Base-by-base conservation (phyloP, 2,797 vertebrate genomes). In the Echeneis naucrates region DNA sequence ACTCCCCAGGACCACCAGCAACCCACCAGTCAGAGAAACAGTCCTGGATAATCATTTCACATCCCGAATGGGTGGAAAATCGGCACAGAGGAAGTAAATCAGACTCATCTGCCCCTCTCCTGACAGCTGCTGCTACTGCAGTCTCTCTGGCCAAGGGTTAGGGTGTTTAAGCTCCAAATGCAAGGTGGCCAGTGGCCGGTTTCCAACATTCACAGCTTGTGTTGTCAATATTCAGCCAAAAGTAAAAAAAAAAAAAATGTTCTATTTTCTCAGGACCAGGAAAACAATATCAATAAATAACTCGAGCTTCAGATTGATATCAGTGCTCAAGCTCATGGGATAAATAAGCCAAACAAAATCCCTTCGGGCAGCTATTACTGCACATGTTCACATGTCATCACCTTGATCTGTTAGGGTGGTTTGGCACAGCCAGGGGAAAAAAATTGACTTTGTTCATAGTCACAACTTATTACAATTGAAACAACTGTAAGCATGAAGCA, bases 111-210 rank as follows among this genome's bases (percentile, higher is more conserved):
- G 80, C 45, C 30, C 47, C 32, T 44, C 40, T 48, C 33, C 38
- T 50, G 68, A 76, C 88, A 88, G 85, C 85, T 89, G 86, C 76
- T 84, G 81, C 82, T 78, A 50, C 81, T 60, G 79, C 48, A 58
- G 79, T 53, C 72, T 60, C 54, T 48, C 69, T 10, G 59, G 73
- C 69, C 68, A 47, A 73, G 47, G n/a, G n/a, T n/a, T n/a, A n/a
- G n/a, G n/a, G 65, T 24, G 4, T 42, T 74, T 55, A 53, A 60
- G 32, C 73, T 87, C 61, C 75, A 80, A 75, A 80, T 85, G 81
- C 37, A 24, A 35, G 64, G 67, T 78, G 62, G 60, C 71, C 50
- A 33, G 58, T 66, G 75, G 85, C 56, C 9, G 40, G 6, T 51
- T 40, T 68, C 78, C 83, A 75, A 51, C n/a, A 14, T 69, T 72